Percentiles rank a stretch among this genome's conserved stretches.
phyloP scores from a whole-genome alignment of 23 tunicate species.

The Clavelina lepadiformis region DNA sequence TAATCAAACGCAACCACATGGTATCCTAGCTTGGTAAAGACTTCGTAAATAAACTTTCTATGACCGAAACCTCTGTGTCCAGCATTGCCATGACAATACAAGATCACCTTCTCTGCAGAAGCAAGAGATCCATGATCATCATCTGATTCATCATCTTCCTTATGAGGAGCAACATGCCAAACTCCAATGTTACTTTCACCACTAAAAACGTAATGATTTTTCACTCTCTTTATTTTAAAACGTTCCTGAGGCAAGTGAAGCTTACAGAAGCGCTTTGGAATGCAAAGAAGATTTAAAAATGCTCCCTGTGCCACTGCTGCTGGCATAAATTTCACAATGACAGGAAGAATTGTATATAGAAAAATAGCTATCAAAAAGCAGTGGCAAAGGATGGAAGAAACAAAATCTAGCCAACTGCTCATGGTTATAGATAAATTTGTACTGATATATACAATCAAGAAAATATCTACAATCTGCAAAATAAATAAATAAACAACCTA shows the following conservation, averaged over 20 bases:
- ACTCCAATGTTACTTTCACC: conserved; percentile 37
- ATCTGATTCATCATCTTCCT: background rate
- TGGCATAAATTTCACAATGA: conserved; percentile 33
- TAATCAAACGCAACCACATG: conserved; percentile 82
- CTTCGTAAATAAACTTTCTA: conserved; percentile 23
- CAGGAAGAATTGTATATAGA: conserved; percentile 25
- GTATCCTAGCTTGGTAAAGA: conserved; percentile 30
- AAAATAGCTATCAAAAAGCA: too few species aligned
- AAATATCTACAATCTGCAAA: too few species aligned
- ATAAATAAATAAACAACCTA: too few species aligned
- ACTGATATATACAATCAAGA: too few species aligned
- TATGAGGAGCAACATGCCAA: conserved; percentile 62
- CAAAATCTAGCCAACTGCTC: too few species aligned
- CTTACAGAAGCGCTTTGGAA: conserved; percentile 15
- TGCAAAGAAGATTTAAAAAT: conserved; percentile 43
- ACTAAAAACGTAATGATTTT: conserved; percentile 18
- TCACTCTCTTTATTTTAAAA: conserved; percentile 21
- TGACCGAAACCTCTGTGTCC: conserved; percentile 66
- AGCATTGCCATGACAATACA: conserved; percentile 88
- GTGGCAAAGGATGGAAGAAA: too few species aligned
- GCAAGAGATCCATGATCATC: background rate
- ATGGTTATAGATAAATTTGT: too few species aligned
- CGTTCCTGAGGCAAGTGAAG: conserved; percentile 27
- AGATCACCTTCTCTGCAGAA: conserved; percentile 42
- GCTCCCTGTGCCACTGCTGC: conserved; percentile 33